Conservation (phyloP, 2,888 invertebrate genomes). For the Oasisia sp. region DNA sequence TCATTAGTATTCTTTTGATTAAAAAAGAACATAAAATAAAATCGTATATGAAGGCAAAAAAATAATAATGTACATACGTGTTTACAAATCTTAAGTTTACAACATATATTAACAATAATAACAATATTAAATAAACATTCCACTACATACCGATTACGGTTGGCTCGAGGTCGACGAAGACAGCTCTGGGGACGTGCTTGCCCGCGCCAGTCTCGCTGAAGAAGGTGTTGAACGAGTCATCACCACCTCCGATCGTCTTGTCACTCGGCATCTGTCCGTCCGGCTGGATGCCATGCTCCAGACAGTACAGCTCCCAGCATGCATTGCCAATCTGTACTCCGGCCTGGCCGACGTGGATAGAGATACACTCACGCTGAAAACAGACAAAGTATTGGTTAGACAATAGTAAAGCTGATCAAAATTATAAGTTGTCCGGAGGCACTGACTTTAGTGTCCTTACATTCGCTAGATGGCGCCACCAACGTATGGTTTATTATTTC, state of each 20-base stretch:
- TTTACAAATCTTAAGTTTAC: too few species aligned
- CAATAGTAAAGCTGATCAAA: too few species aligned
- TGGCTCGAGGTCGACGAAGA: conserved; percentile 75
- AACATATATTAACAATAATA: too few species aligned
- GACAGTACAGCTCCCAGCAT: conserved; percentile 72
- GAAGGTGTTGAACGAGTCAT: conserved; percentile 89
- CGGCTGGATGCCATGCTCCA: conserved; percentile 70
- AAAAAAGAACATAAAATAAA: background rate
- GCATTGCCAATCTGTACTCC: conserved; percentile 70
- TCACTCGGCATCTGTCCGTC: conserved; percentile 76
- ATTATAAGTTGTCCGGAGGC: too few species aligned
- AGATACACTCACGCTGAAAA: conserved; percentile 65
- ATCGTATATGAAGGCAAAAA: background rate
- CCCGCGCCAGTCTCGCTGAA: conserved; percentile 89
- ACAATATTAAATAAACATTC: background rate
- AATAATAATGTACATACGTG: background rate
- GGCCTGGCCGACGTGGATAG: conserved; percentile 68
- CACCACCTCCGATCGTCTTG: conserved; percentile 68
- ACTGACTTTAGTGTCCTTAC: too few species aligned
- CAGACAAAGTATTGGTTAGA: background rate
- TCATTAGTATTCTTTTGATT: background rate
- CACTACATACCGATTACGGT: conserved; percentile 24
- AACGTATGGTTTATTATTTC: too few species aligned
- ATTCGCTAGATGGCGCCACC: too few species aligned
- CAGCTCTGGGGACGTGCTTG: conserved; percentile 91